Evolutionary conservation across 2,113 vertebrate genomes (phyloP), one percentile per base, ranked within the genome.

Genomic region (Channa argus): DNA sequence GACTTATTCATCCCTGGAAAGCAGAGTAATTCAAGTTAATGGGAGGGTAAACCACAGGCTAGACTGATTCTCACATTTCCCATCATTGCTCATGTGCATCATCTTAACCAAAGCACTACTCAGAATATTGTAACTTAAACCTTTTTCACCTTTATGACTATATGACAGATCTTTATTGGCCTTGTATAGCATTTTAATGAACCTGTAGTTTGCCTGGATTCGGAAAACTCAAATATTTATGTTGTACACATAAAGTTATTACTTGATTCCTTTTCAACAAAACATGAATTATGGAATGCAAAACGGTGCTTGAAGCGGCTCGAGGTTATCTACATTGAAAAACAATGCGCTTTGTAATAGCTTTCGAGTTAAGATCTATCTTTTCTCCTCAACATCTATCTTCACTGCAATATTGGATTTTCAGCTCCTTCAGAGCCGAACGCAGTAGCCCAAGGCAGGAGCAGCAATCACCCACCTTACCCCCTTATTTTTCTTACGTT

Each of bases 271-370:
- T 13, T 58, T 63, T 75, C 80, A 60, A 73, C 66, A 68, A 76
- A 86, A 84, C 64, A 69, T 76, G 70, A 87, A 45, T 82, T 84
- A 85, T 88, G 67, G 54, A 73, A 83, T 41, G 71, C 72, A 82
- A 78, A 88, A 82, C 41, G n/a, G 24, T 36, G 15, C 79, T 79
- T 14, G 74, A 63, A 76, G 78, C 78, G 51, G 65, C 67, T 78
- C 0, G 43, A 68, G 76, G 84, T 84, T 68, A 89, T 91, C 89
- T 84, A 49, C 70, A 69, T 52, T 81, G 70, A 61, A 85, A 73
- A 88, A 88, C 77, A 87, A 87, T 71, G 74, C 64, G 79, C 50
- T 77, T 64, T 82, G 78, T 79, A 85, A 88, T 83, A 77, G 84
- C 77, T 85, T 85, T 85, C 15, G 3, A 85, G 67, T 83, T 66